Percentiles rank a stretch among this genome's conserved stretches.
Evolutionary conservation across 2,888 invertebrate species (phyloP).

Genomic region (Patella pellucida): DNA sequence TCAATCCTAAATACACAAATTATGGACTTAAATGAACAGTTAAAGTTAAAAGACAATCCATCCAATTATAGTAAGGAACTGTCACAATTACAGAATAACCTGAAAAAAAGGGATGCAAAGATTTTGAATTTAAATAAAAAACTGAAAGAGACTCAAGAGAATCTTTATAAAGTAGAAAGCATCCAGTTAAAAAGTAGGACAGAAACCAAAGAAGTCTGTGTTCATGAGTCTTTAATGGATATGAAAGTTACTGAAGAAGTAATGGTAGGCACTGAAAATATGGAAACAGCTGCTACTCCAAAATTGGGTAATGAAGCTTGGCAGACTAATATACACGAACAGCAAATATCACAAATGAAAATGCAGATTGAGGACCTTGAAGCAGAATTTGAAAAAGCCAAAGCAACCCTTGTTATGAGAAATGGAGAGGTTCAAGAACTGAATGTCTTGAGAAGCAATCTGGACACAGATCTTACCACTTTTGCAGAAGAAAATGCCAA

Average conservation of each 20-base stretch:
- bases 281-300: background rate
- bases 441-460: too few relatives aligned
- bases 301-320: background rate
- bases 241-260: background rate
- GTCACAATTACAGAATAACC: background rate
- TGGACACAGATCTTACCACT: background rate
- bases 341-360: too few relatives aligned
- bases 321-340: background rate
- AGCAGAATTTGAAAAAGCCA: too few relatives aligned
- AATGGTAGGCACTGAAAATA: background rate
- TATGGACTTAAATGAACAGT: background rate
- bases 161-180: constrained; percentile 18
- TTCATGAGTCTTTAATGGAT: background rate
- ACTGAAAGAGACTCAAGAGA: constrained; percentile 18
- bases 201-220: background rate
- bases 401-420: too few relatives aligned
- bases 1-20: background rate
- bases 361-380: too few relatives aligned
- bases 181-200: background rate
- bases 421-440: too few relatives aligned
- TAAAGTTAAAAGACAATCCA: background rate
- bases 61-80: background rate
- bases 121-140: constrained; percentile 21
- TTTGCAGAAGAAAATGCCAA: constrained; percentile 23
- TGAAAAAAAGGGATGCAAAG: background rate